phyloP scores from a whole-genome alignment of 2,797 vertebrate genomes.

The Nyctalus aviator region DNA sequence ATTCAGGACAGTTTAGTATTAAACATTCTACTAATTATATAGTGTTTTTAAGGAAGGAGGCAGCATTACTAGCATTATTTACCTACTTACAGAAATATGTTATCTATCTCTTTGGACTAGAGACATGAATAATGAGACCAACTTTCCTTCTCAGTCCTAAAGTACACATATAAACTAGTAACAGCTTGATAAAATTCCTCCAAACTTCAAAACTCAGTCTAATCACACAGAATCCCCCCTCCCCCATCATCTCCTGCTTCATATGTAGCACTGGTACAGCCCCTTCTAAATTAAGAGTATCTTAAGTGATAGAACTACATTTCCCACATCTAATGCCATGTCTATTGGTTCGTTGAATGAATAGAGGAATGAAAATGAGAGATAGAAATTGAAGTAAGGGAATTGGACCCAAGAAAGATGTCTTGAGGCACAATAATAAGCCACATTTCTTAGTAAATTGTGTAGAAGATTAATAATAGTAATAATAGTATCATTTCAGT shows the following conservation, averaged over 20 bases:
- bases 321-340: background rate
- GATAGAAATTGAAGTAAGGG: background rate
- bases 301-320: background rate
- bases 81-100: background rate
- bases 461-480: conserved; percentile 30
- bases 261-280: background rate
- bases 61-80: background rate
- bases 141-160: background rate
- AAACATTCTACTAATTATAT: background rate
- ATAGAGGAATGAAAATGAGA: conserved; percentile 28
- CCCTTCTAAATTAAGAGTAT: background rate
- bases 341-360: background rate
- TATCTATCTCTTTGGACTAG: background rate
- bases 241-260: background rate
- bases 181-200: conserved; percentile 23
- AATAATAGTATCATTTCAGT: background rate
- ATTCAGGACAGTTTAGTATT: background rate
- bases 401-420: conserved; percentile 24
- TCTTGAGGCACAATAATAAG: background rate
- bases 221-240: background rate
- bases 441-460: conserved; percentile 40
- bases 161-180: background rate
- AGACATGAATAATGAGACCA: background rate
- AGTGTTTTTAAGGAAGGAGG: background rate
- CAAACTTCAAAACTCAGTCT: background rate